Percentiles rank a stretch among this genome's conserved stretches.
Evolutionary conservation across 2,113 vertebrate species (phyloP).

Genomic region (Gallinago paraguaiae): DNA sequence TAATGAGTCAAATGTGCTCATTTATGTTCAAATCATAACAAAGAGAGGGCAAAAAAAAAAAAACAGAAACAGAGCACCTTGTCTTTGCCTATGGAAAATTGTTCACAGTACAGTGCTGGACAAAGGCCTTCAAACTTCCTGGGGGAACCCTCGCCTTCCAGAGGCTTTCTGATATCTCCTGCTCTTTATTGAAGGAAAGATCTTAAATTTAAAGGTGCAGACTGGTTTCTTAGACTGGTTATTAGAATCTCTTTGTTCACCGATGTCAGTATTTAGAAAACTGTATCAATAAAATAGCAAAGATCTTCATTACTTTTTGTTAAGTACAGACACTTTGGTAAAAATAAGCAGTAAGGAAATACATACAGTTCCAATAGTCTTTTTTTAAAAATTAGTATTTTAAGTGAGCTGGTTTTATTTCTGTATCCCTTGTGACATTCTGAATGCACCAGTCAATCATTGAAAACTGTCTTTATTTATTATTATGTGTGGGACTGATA

Average conservation of each 20-base stretch:
- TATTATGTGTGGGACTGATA: neutral
- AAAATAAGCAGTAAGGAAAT: neutral
- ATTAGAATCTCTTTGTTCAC: neutral
- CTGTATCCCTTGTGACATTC: neutral
- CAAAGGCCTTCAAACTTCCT: neutral
- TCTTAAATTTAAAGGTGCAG: neutral
- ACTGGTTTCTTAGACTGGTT: neutral
- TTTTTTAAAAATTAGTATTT: neutral
- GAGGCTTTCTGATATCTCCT: neutral
- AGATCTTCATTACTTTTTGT: neutral
- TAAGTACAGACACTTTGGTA: neutral
- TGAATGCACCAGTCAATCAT: neutral
- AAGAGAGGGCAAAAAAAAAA: neutral
- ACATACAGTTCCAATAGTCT: neutral
- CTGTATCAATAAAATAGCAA: neutral
- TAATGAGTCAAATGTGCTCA: slow-evolving; percentile 11
- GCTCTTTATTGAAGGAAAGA: neutral
- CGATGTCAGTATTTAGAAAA: neutral
- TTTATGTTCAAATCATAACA: slow-evolving; percentile 21
- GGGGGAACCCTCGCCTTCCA: neutral
- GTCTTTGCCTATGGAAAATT: neutral
- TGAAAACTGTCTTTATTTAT: neutral
- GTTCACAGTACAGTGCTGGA: neutral
- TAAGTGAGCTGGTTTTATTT: neutral
- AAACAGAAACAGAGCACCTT: neutral